A percentile compares a stretch with the other conserved stretches of the same genome.
Evolutionary conservation across 2,797 vertebrate species (phyloP).

Genomic region (Gouania willdenowi): DNA sequence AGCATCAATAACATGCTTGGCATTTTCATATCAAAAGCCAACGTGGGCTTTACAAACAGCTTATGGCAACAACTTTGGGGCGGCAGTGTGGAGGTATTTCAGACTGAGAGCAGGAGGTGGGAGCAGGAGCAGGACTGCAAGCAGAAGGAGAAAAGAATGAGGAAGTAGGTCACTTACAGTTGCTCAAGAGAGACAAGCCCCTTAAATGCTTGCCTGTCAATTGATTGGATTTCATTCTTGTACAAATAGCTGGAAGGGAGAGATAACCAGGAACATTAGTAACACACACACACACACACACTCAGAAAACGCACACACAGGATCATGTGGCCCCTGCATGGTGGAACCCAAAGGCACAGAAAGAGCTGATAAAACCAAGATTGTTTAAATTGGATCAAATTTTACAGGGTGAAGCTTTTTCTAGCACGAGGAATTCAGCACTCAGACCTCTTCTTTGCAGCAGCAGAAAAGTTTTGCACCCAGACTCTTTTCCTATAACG

Average conservation of each 20-base stretch:
- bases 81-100: neutral
- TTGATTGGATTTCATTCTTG: slow-evolving; percentile 99
- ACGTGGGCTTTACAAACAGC: slow-evolving; percentile 24
- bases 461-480: no score
- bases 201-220: slow-evolving; percentile 99
- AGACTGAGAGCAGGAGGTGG: slow-evolving; percentile 22
- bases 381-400: no score
- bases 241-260: slow-evolving; percentile 99
- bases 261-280: slow-evolving; percentile 90
- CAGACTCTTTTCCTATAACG: no score
- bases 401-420: no score
- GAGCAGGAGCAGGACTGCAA: slow-evolving; percentile 37
- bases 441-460: no score
- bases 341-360: slow-evolving; percentile 11
- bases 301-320: slow-evolving; percentile 61
- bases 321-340: slow-evolving; percentile 30
- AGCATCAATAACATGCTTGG: slow-evolving; percentile 4
- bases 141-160: slow-evolving; percentile 44
- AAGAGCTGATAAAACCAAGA: slow-evolving; percentile 5
- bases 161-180: slow-evolving; percentile 91
- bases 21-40: neutral
- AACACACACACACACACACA: slow-evolving; percentile 68
- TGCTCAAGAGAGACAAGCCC: slow-evolving; percentile 99
- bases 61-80: slow-evolving; percentile 5
- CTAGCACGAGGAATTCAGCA: no score